Conservation (phyloP, 2,113 vertebrate genomes). For the Eclectus roratus region DNA sequence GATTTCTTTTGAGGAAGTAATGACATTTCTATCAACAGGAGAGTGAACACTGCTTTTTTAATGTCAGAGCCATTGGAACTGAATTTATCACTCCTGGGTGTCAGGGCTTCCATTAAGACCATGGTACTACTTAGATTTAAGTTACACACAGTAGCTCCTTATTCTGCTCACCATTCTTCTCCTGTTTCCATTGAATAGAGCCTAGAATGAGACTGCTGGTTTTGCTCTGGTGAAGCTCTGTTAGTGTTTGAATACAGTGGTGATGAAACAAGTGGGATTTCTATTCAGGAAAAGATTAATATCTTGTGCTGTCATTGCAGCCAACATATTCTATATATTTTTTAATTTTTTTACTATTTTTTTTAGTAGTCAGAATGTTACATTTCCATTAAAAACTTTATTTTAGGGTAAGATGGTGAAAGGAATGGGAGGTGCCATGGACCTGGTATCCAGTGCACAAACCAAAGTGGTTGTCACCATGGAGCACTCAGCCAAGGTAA, state of each 20-base stretch:
- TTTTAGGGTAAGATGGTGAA: constrained; percentile 97
- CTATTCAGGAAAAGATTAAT: background rate
- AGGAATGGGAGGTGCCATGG: constrained; percentile 99
- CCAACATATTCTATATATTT: background rate
- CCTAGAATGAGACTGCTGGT: background rate
- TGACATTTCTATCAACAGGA: background rate
- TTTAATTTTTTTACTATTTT: background rate
- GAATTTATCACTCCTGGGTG: background rate
- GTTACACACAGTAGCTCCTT: background rate
- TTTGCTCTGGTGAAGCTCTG: background rate
- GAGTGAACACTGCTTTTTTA: background rate
- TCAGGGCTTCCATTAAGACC: background rate
- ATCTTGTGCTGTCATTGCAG: background rate
- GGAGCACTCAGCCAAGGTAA: constrained; percentile 97
- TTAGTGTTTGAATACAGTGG: background rate
- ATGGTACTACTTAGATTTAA: background rate
- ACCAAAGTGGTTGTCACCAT: constrained; percentile 98
- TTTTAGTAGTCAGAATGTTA: background rate
- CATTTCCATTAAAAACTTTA: background rate
- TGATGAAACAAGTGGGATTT: background rate
- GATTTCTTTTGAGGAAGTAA: background rate
- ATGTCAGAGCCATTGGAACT: background rate
- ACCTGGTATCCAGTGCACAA: constrained; percentile 91
- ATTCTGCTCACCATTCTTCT: background rate
- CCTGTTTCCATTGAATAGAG: background rate